Conservation (phyloP, 1,140 invertebrate genomes). For the Dendrolimus punctatus region DNA sequence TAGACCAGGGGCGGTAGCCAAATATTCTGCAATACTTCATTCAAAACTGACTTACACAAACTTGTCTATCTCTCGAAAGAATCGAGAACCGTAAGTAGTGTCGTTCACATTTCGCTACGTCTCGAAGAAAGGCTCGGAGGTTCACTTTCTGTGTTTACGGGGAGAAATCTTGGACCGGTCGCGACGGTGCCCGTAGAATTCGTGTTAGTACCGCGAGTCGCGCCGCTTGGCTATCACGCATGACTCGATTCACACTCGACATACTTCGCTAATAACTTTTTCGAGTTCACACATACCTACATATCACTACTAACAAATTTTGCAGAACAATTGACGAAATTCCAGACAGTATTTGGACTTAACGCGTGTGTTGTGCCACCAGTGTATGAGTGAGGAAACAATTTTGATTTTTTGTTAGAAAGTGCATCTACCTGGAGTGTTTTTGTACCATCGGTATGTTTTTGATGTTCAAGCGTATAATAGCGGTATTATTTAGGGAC, state of each 20-base stretch:
- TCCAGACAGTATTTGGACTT: slow-evolving; percentile 3
- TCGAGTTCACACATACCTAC: slow-evolving; percentile 18
- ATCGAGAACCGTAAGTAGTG: slow-evolving; percentile 33
- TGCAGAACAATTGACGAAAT: slow-evolving; percentile 11
- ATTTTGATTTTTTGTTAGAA: slow-evolving; percentile 32
- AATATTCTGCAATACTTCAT: too few species aligned
- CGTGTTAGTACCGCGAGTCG: slow-evolving; percentile 42
- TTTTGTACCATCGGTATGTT: slow-evolving; percentile 45
- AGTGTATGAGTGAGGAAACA: slow-evolving; percentile 21
- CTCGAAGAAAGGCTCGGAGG: slow-evolving; percentile 58
- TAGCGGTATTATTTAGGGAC: slow-evolving; percentile 42
- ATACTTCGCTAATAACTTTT: slow-evolving; percentile 4
- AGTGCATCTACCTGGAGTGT: slow-evolving; percentile 34
- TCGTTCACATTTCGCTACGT: slow-evolving; percentile 49
- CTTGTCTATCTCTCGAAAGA: too few species aligned
- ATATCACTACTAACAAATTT: slow-evolving; percentile 12
- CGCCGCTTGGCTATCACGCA: slow-evolving; percentile 23
- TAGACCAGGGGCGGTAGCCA: too few species aligned
- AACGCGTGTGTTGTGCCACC: slow-evolving; percentile 24
- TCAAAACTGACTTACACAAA: too few species aligned
- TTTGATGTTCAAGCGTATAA: slow-evolving; percentile 27
- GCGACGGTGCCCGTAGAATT: slow-evolving; percentile 13
- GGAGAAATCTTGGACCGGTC: slow-evolving; percentile 64
- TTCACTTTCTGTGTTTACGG: slow-evolving; percentile 67
- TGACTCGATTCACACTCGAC: slow-evolving; percentile 7